Base-by-base conservation (phyloP, 92 coral and sea anemone species). In the Epizoanthus rinbou region DNA sequence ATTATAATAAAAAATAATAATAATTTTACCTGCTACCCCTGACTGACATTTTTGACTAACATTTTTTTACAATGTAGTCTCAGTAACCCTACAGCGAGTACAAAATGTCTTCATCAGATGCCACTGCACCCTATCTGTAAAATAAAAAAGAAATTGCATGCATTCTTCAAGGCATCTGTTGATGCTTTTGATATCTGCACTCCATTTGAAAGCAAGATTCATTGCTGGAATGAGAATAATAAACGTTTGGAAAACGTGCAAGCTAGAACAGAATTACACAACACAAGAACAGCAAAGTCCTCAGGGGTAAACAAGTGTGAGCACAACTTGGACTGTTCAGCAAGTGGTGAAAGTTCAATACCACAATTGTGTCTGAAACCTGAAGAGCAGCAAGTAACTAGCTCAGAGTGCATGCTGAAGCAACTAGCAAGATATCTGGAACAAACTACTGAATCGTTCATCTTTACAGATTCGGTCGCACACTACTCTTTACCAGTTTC, bases 401-500 rank as follows among this genome's bases (percentile, higher is more conserved):
- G 3, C 54, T 10, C 54, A 1, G 54, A 50, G 54, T 50, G 54
- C 13, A 19, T 31, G 11, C 8, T 37, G 22, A 6, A 37, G 11
- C 23, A 63, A 22, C 28, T 76, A 2, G n/a, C 28, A 16, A 47
- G 85, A 33, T 13, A 64, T 7, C 69, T 90, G 23, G 63, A 45
- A 25, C 56, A 69, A 63, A 79, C 31, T 14, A 75, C 85, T 15
- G 33, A 9, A 5, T 86, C 83, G 50, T 85, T 88, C 66, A 84
- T 93, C 47, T 33, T 86, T 17, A 70, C 89, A 68, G 92, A 84
- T 16, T 75, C 88, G 24, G 90, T 88, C 53, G 22, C 74, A 24
- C 88, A 90, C 71, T 90, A 69, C 69, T 74, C 87, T 43, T 47
- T 88, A 11, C 94, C 92, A 41, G 82, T 88, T 28, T 80, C 90